Base-by-base conservation (phyloP, 2,113 vertebrate genomes). In the Cryptoleucopteryx plumbea region DNA sequence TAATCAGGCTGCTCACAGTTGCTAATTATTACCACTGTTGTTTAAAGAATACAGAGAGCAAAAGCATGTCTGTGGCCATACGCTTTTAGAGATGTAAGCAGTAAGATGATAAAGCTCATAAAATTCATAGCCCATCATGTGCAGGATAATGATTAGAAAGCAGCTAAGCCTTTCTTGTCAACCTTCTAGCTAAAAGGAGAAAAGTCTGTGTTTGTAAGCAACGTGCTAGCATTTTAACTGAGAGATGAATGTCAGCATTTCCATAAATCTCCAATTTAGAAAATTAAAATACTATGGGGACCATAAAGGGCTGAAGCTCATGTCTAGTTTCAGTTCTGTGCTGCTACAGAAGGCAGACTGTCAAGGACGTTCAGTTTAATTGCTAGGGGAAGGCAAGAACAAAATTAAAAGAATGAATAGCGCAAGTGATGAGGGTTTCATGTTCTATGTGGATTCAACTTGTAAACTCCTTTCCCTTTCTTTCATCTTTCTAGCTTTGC, bases 191-290 rank as follows among this genome's bases (percentile, higher is more conserved):
- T 91, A 34, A 82, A 94, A 72, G 65, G 65, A 94, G 38, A 16
- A 40, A 91, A 89, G 25, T 67, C 93, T 70, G 56, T 80, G 52
- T 96, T 93, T 94, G 83, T 93, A 92, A 94, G 84, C 95, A 96
- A 71, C 48, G 31, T 48, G 85, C 16, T 93, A 92, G 72, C 78
- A 88, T 95, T 95, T 96, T 88, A 97, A 71, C 80, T 0, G 2
- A 66, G 70, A 90, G 73, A 94, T 94, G 94, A 96, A 96, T 95
- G 94, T 90, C 88, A 95, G 52, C 79, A 95, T 96, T 97, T 95
- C 93, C 88, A 91, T 94, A 96, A 96, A 94, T 95, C 84, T 96
- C 78, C 91, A 94, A 27, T 96, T 96, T 91, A 91, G 80, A 93
- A 92, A 96, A 94, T 96, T 92, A 91, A 85, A 95, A 96, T 93